Conservation (phyloP, 2,797 vertebrate species). For the Limosa lapponica region DNA sequence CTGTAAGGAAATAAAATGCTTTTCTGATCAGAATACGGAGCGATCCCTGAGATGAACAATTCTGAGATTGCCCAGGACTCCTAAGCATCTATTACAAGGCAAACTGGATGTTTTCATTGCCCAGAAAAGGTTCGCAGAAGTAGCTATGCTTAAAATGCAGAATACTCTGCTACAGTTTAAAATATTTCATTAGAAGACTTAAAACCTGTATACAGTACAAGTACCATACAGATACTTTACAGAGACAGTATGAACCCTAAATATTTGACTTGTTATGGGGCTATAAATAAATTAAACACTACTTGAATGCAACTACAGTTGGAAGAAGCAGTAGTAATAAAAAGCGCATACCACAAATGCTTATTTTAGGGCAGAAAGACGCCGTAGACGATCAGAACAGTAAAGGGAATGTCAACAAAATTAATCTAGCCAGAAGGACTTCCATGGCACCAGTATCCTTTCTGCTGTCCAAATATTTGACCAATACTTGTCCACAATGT, state of each 20-base stretch:
- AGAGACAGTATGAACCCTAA: neutral
- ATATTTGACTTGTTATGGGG: neutral
- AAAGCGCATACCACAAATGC: neutral
- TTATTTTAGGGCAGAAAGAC: neutral
- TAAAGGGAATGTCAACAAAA: neutral
- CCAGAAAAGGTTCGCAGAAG: neutral
- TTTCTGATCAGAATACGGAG: neutral
- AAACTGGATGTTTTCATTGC: neutral
- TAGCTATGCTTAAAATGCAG: neutral
- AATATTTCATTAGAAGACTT: neutral
- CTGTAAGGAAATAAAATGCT: neutral
- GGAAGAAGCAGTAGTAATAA: neutral
- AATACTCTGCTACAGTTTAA: neutral
- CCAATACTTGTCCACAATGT: neutral
- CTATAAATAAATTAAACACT: neutral
- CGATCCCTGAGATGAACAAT: neutral
- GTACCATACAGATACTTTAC: neutral
- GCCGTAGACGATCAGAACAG: neutral
- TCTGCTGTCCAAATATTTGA: neutral
- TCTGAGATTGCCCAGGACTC: neutral
- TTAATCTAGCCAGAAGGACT: neutral
- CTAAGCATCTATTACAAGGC: accelerated
- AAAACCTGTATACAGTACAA: neutral
- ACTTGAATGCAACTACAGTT: neutral
- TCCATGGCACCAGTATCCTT: neutral